Evolutionary conservation across 2,797 vertebrate species (phyloP).

Genomic region (Aplochiton taeniatus): DNA sequence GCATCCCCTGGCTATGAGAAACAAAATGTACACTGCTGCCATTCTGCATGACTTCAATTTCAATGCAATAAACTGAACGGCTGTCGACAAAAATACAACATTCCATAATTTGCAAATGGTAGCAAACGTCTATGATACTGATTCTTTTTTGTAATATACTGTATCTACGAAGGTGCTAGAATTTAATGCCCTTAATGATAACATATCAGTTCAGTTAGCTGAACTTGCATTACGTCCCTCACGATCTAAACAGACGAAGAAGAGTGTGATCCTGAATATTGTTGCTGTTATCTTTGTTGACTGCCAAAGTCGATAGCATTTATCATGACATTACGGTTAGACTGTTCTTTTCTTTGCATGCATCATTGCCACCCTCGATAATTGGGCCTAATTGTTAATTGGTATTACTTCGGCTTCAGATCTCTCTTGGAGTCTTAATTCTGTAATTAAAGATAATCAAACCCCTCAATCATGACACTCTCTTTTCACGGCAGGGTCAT

Average conservation of each 20-base stretch:
- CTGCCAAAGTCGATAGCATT: too few relatives aligned
- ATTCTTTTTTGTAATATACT: too few relatives aligned
- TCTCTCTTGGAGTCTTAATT: slow-evolving; percentile 59
- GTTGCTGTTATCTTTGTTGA: too few relatives aligned
- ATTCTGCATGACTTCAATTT: neutral
- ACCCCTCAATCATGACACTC: slow-evolving; percentile 54
- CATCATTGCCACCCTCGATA: slow-evolving; percentile 47
- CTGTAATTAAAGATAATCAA: slow-evolving; percentile 72
- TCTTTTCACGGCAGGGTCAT: slow-evolving; percentile 66
- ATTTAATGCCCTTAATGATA: too few relatives aligned
- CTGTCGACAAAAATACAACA: neutral
- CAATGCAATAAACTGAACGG: neutral
- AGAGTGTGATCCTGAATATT: too few relatives aligned
- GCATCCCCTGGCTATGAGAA: slow-evolving; percentile 1
- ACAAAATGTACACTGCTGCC: neutral
- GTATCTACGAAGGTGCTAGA: too few relatives aligned
- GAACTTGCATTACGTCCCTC: too few relatives aligned
- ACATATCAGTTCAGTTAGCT: too few relatives aligned
- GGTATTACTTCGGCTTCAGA: slow-evolving; percentile 57
- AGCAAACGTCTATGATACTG: too few relatives aligned
- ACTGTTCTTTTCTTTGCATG: neutral
- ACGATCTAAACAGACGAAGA: too few relatives aligned
- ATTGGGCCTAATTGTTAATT: slow-evolving; percentile 68
- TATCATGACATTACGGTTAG: too few relatives aligned
- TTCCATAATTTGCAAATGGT: too few relatives aligned